Evolutionary conservation across 1,140 invertebrate genomes (phyloP).

Genomic region (Medauroidea extradentata): DNA sequence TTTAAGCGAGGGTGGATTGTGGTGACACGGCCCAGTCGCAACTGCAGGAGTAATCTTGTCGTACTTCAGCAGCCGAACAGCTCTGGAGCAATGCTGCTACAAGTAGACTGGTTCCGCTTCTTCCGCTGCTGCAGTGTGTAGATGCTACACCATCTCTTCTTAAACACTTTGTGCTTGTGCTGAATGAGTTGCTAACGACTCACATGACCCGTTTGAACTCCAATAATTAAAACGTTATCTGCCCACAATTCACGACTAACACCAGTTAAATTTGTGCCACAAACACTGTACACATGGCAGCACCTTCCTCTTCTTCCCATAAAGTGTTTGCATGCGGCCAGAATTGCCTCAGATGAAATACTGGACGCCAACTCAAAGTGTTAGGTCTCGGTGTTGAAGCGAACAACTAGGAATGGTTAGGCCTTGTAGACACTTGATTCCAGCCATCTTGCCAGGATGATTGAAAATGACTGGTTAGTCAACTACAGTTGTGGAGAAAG

Average conservation of each 20-base stretch:
- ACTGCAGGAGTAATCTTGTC: no score
- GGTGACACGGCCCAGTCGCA: no score
- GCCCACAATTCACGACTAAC: background rate
- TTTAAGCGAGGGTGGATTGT: no score
- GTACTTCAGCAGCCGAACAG: no score
- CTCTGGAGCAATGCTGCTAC: no score
- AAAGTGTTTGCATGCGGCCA: slow-evolving; percentile 30
- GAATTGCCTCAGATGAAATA: slow-evolving; percentile 27
- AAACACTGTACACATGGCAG: background rate
- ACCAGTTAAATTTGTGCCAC: slow-evolving; percentile 1
- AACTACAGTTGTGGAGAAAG: slow-evolving; percentile 24
- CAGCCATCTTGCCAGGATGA: slow-evolving; percentile 16
- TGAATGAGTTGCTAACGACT: slow-evolving; percentile 8
- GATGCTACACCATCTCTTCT: no score
- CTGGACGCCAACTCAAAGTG: slow-evolving; percentile 32
- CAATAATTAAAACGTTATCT: background rate
- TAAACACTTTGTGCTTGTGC: no score
- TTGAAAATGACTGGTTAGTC: slow-evolving; percentile 34
- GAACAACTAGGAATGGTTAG: slow-evolving; percentile 33
- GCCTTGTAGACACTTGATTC: slow-evolving; percentile 24
- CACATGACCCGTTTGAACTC: slow-evolving; percentile 7
- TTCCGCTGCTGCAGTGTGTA: no score
- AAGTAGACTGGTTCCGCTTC: no score
- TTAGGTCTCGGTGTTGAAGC: slow-evolving; percentile 27
- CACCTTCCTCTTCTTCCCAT: slow-evolving; percentile 19